Conservation (phyloP, 2,113 vertebrate genomes). For the Pagrus major region DNA sequence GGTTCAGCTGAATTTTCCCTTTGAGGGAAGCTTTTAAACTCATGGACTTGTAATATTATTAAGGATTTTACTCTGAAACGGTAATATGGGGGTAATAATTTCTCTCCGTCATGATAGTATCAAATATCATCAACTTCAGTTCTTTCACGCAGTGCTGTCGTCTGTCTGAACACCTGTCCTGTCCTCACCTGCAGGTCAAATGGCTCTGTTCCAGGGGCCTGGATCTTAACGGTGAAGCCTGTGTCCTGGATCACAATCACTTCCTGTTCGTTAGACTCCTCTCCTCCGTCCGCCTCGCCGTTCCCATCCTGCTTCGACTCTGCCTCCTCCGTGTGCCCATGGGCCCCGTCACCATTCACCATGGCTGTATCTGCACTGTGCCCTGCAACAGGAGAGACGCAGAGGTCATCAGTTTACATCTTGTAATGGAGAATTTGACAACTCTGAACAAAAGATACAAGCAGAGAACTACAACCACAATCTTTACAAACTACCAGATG, state of each 20-base stretch:
- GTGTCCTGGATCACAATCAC: constrained; percentile 99
- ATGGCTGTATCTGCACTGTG: constrained; percentile 86
- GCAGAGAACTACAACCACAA: background rate
- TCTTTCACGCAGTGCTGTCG: background rate
- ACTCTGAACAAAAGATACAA: background rate
- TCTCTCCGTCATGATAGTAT: background rate
- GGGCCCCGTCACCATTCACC: constrained; percentile 90
- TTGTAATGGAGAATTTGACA: background rate
- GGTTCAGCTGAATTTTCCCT: no score
- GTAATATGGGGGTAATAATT: fast-evolving
- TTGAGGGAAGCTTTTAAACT: no score
- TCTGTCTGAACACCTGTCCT: background rate
- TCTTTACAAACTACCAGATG: background rate
- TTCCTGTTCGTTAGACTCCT: constrained; percentile 95
- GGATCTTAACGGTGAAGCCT: constrained; percentile 97
- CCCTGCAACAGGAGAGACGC: constrained; percentile 74
- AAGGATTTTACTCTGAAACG: no score
- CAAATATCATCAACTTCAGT: background rate
- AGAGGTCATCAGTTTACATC: background rate
- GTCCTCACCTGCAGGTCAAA: constrained; percentile 93
- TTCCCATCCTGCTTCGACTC: constrained; percentile 87
- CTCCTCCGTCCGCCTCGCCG: constrained; percentile 84
- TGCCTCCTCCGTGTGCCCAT: constrained; percentile 84
- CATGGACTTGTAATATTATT: no score
- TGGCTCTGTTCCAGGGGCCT: constrained; percentile 92